These are phyloP conservation scores for Apocheima hispidaria DNA, from an alignment of 2,888 invertebrate genomes.

Conservation along the genomic window DNA sequence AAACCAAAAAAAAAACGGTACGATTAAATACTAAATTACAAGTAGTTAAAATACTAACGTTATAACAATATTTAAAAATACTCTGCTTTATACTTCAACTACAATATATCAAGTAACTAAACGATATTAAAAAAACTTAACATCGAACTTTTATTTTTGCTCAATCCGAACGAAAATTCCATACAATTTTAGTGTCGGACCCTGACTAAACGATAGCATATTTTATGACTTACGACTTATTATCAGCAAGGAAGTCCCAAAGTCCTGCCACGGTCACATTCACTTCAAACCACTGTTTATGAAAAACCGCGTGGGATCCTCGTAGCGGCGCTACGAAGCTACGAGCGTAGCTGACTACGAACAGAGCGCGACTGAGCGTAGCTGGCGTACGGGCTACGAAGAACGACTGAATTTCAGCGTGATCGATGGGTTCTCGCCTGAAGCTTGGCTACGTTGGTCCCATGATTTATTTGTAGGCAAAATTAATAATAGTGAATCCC, in stretches of 20 bases:
- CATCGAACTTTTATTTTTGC: no score
- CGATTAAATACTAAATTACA: no score
- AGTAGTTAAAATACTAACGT: no score
- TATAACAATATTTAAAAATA: no score
- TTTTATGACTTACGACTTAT: conserved; percentile 23
- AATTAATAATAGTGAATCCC: conserved; percentile 37
- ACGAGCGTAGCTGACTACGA: conserved; percentile 71
- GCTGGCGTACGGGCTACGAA: conserved; percentile 44
- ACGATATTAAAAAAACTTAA: no score
- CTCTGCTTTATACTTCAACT: no score
- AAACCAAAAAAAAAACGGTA: no score
- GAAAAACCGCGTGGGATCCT: conserved; percentile 42
- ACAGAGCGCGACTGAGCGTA: conserved; percentile 63
- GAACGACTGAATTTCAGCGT: conserved; percentile 37
- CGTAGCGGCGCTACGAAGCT: conserved; percentile 57
- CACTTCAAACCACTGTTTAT: conserved; percentile 49
- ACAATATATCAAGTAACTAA: no score
- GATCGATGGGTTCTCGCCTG: conserved; percentile 58
- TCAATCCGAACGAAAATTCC: no score
- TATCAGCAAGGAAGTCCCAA: conserved; percentile 18
- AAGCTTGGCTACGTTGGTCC: conserved; percentile 44
- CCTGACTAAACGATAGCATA: background rate
- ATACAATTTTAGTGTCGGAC: no score
- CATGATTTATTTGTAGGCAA: conserved; percentile 45
- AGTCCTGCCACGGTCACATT: conserved; percentile 40